phyloP scores from a whole-genome alignment of 2,888 invertebrate species.

The Liodrosophila aerea region DNA sequence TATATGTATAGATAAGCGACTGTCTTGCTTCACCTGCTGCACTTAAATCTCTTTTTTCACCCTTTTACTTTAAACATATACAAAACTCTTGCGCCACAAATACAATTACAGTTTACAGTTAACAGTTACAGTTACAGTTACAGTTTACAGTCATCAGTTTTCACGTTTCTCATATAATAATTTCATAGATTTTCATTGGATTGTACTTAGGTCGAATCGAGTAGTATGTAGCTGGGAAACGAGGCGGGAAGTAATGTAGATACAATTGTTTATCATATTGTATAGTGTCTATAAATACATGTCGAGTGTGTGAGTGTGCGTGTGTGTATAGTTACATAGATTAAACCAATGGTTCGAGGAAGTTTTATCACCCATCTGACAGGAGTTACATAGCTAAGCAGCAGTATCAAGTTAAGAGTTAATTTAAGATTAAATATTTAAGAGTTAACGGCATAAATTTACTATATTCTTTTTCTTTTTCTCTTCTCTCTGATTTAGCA shows the following conservation, averaged over 20 bases:
- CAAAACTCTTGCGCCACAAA: constrained; percentile 53
- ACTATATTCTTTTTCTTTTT: constrained; percentile 22
- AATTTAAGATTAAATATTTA: constrained; percentile 5
- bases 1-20: constrained; percentile 43
- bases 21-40: constrained; percentile 34
- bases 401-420: constrained; percentile 31
- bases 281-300: constrained; percentile 47
- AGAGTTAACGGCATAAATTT: background rate
- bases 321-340: constrained; percentile 37
- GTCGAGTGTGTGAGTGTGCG: constrained; percentile 14
- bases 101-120: constrained; percentile 37
- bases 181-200: constrained; percentile 40
- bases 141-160: constrained; percentile 55
- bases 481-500: constrained; percentile 40
- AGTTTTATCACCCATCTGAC: constrained; percentile 82
- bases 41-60: constrained; percentile 25
- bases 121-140: constrained; percentile 27
- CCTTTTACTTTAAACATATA: constrained; percentile 44
- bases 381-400: constrained; percentile 80
- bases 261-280: constrained; percentile 13
- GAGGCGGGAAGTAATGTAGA: constrained; percentile 18
- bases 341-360: constrained; percentile 53
- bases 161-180: constrained; percentile 42
- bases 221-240: constrained; percentile 33
- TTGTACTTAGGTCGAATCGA: constrained; percentile 46